phyloP scores from a whole-genome alignment of 35 echinoderm and acorn worm species.

The Apostichopus californicus region DNA sequence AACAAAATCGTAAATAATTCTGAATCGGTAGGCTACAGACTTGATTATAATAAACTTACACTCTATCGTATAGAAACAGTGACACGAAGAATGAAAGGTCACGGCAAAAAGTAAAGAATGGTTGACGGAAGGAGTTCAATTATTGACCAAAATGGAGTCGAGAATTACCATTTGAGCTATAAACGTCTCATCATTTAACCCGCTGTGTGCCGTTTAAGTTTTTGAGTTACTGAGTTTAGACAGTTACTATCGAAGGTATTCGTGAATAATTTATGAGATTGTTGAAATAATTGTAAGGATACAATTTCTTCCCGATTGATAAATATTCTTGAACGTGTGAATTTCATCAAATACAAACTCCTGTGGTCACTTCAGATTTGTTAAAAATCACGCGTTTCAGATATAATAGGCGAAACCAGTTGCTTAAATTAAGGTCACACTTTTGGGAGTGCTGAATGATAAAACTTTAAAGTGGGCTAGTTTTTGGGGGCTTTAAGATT shows the following conservation, averaged over 20 bases:
- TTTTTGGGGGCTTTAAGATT: background rate
- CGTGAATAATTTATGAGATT: conserved; percentile 21
- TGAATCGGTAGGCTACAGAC: background rate
- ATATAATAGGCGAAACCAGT: background rate
- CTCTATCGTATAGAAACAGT: background rate
- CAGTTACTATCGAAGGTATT: conserved; percentile 3
- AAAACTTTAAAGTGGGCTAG: background rate
- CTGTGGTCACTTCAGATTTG: conserved; percentile 13
- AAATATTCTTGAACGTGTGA: conserved; percentile 20
- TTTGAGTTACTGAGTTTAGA: background rate
- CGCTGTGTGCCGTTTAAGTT: background rate
- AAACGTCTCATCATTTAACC: background rate
- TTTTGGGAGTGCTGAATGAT: background rate
- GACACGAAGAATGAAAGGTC: background rate
- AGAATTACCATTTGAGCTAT: background rate
- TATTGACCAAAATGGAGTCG: background rate
- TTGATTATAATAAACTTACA: background rate
- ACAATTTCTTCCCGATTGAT: conserved; percentile 8
- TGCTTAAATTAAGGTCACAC: background rate
- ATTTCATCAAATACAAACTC: background rate
- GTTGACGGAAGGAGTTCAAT: background rate
- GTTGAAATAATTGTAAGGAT: conserved; percentile 38
- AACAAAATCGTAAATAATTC: conserved; percentile 12
- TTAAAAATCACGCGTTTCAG: background rate
- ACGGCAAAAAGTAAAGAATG: background rate